A percentile compares a stretch with the other conserved stretches of the same genome.
Conservation (phyloP, 2,797 vertebrate species). For the Smutsia temminckii region DNA sequence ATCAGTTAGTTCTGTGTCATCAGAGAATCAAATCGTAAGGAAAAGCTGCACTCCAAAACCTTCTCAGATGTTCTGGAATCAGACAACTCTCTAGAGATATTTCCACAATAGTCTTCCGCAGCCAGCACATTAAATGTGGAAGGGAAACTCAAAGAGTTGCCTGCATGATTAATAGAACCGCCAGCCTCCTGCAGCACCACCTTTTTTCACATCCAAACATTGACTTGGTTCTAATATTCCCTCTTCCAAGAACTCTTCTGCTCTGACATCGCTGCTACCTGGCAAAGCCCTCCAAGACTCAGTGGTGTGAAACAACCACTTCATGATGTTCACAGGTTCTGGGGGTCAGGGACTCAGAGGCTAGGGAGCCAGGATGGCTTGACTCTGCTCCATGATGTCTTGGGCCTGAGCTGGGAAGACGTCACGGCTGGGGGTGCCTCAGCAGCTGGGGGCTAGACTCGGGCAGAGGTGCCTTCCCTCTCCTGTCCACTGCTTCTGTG, state of each 20-base stretch:
- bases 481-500: fast-evolving
- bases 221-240: background rate
- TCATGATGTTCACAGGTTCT: background rate
- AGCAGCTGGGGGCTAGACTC: background rate
- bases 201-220: background rate
- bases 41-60: background rate
- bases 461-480: background rate
- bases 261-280: background rate
- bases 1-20: background rate
- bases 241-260: background rate
- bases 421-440: background rate
- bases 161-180: background rate
- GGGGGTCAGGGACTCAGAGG: background rate
- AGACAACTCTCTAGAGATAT: background rate
- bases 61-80: background rate
- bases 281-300: background rate
- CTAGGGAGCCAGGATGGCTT: background rate
- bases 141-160: background rate
- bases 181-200: background rate
- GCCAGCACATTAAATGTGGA: background rate
- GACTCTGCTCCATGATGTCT: background rate
- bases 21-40: background rate
- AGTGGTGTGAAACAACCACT: background rate
- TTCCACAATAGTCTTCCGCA: background rate
- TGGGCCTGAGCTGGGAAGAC: background rate